Evolutionary conservation across 2,888 invertebrate genomes (phyloP), one percentile per base, ranked within the genome.

Genomic region (Agrochola circellaris): DNA sequence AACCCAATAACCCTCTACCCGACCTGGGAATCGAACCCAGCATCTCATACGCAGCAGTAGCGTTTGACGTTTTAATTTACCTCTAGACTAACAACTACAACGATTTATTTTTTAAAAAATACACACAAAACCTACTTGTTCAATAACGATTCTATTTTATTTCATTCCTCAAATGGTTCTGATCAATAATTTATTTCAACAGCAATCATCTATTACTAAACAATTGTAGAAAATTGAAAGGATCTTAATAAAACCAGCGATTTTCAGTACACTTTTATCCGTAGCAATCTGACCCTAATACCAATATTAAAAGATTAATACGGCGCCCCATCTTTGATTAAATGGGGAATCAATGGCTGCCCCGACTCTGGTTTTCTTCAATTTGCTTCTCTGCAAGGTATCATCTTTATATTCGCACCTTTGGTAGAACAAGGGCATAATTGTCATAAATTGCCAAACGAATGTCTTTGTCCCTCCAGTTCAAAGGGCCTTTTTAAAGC

Each of bases 281-380:
- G n/a, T 51, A 34, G 17, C n/a, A 81, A 73, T 54, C 73, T 51
- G 34, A 61, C 8, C 42, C 42, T 34, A 73, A 80, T 80, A 34
- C 64, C 64, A 23, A 51, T 23, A 80, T 65, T 58, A 34, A 48
- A 73, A 81, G 58, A 58, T 73, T 81, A 51, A 73, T 51, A 69
- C 42, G 8, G 38, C 38, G 30, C 34, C 17, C 79, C 30, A 38
- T 48, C 58, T 58, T 78, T 81, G 58, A 81, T 78, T 81, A 73
- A 65, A 58, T 0, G 15, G 2, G 17, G 42, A 42, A 51, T 72
- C 48, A 58, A 58, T 71, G 11, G 38, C 20, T 20, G 17, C 67
- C 15, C 45, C 20, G 23, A 26, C 13, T 26, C 6, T 23, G 13
- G 58, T n/a, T 45, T 34, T 72, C 13, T 75, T 26, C 20, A 56